Evolutionary conservation across 2,113 vertebrate species (phyloP).

Genomic region (Dinomys branickii): DNA sequence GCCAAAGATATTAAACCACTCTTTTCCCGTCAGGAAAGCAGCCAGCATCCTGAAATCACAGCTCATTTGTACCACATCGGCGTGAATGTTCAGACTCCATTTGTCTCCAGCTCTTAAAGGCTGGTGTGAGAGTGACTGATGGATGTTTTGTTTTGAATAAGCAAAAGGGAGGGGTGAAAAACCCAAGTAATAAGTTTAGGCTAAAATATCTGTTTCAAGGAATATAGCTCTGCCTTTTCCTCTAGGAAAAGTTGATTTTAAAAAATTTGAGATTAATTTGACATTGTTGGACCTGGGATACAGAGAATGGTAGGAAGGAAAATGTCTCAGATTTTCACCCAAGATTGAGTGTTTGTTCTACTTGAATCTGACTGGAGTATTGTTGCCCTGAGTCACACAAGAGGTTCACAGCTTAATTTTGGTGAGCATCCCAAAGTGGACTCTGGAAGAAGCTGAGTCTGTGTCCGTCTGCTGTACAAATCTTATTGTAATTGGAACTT

Average conservation of each 20-base stretch:
- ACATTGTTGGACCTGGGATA: conserved; percentile 53
- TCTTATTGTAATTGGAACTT: not conserved
- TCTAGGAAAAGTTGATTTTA: conserved; percentile 33
- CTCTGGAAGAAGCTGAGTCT: not conserved
- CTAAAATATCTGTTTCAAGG: conserved; percentile 65
- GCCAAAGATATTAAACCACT: conserved; percentile 81
- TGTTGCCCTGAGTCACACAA: not conserved
- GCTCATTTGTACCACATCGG: conserved; percentile 85
- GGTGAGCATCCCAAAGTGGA: not conserved
- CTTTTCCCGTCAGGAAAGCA: conserved; percentile 83
- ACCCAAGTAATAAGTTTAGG: conserved; percentile 52
- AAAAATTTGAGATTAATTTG: conserved; percentile 58
- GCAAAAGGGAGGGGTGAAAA: not conserved
- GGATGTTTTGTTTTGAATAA: conserved; percentile 78
- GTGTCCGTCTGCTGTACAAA: not conserved
- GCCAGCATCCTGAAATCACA: conserved; percentile 86
- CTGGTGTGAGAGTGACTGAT: conserved; percentile 82
- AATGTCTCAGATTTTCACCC: conserved; percentile 21
- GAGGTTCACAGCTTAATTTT: not conserved
- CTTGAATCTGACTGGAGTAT: not conserved
- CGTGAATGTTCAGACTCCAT: conserved; percentile 84
- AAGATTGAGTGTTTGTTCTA: conserved; percentile 31
- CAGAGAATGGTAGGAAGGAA: conserved; percentile 70
- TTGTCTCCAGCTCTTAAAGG: conserved; percentile 84
- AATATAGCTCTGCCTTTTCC: conserved; percentile 50